These are phyloP conservation scores for Pandemis heparana DNA, from an alignment of 2,888 invertebrate genomes.

Conservation along the genomic window DNA sequence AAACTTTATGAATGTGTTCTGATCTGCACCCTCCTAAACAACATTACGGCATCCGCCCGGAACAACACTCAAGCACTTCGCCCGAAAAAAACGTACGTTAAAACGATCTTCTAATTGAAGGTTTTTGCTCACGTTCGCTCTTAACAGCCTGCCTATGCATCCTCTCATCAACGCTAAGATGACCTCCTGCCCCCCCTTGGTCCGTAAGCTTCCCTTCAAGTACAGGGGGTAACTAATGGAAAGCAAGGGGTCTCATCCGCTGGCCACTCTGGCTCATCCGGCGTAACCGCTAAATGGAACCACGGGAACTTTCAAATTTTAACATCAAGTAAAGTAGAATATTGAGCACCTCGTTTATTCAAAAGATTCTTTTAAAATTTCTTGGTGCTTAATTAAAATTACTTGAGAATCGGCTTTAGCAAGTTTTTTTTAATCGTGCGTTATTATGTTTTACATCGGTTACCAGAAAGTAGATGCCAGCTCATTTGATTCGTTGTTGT, in stretches of 20 bases:
- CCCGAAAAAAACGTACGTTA: slow-evolving; percentile 42
- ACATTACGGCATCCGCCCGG: background rate
- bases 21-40: background rate
- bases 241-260: slow-evolving; percentile 32
- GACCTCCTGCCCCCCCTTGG: slow-evolving; percentile 38
- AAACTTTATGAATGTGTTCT: no score
- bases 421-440: slow-evolving; percentile 10
- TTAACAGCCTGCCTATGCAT: slow-evolving; percentile 39
- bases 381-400: slow-evolving; percentile 60
- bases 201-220: slow-evolving; percentile 13
- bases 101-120: slow-evolving; percentile 55
- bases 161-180: slow-evolving; percentile 27
- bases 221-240: slow-evolving; percentile 17
- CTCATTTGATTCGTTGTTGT: no score
- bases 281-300: slow-evolving; percentile 49
- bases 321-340: slow-evolving; percentile 51
- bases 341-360: slow-evolving; percentile 65
- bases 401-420: slow-evolving; percentile 45
- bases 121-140: slow-evolving; percentile 47
- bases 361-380: slow-evolving; percentile 61
- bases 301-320: slow-evolving; percentile 54
- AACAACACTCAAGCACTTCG: slow-evolving; percentile 5
- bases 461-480: no score
- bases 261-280: slow-evolving; percentile 45
- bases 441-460: background rate